Base-by-base conservation (phyloP, 2,888 invertebrate genomes). In the Carabus problematicus region DNA sequence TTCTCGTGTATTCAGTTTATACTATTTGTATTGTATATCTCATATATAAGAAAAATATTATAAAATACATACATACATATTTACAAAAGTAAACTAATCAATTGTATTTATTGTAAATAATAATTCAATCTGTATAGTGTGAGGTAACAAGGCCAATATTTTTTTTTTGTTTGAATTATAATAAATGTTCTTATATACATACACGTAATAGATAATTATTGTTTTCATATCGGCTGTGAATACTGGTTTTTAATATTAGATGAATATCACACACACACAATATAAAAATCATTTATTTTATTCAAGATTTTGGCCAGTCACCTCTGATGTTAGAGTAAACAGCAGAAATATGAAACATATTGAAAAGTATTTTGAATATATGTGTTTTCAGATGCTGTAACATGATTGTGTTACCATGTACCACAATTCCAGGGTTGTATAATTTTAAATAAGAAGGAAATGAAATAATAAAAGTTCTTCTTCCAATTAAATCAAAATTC, bases 151-250 rank as follows among this genome's bases (percentile, higher is more conserved):
- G 29, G 29, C 29, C 29, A 29, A 29, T 2, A 29, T 3, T 29
- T 29, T 29, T 29, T 2, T 29, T 29, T 29, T 29, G 3, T 3
- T 29, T 29, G n/a, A n/a, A n/a, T n/a, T n/a, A n/a, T n/a, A 29
- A 29, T 29, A 29, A 29, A 29, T 29, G 29, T 29, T 29, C 29
- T 29, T 29, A 29, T 29, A 29, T 29, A 29, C 29, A 6, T 29
- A 29, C 29, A 29, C 6, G 29, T 29, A 29, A 29, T 29, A 29
- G 29, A 29, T 29, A 29, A 6, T 29, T 2, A 29, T 29, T 29
- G 29, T 58, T 66, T 66, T 66, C 55, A 66, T 66, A 59, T 66
- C 58, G 66, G 66, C 66, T 66, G 66, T 66, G 66, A 66, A 58
- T 59, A 58, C 49, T 40, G 54, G 54, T 52, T 29, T n/a, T 52